Percentiles rank a stretch among this genome's conserved stretches.
phyloP scores from a whole-genome alignment of 2,797 vertebrate genomes.

The Eurystomus glaucurus region DNA sequence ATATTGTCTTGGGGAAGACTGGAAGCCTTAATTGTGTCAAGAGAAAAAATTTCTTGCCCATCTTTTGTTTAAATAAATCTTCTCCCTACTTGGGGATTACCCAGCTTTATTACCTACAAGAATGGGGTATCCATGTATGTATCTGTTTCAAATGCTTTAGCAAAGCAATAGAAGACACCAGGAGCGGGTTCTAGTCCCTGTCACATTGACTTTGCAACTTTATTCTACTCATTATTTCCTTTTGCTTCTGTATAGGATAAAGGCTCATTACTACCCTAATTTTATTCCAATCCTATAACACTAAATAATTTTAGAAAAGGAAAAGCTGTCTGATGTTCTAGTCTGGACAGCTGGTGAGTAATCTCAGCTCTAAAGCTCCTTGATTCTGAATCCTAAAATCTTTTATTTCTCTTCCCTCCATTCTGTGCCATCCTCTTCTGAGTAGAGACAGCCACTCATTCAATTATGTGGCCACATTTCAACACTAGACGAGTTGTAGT shows the following conservation, averaged over 20 bases:
- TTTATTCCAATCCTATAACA: background rate
- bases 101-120: background rate
- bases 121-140: background rate
- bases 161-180: background rate
- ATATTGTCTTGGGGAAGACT: background rate
- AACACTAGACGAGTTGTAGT: background rate
- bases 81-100: rapidly evolving
- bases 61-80: background rate
- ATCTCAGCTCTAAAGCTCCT: background rate
- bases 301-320: background rate
- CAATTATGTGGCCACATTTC: background rate
- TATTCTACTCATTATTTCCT: background rate
- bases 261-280: background rate
- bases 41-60: background rate
- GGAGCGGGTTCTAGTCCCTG: background rate
- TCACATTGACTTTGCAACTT: background rate
- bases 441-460: background rate
- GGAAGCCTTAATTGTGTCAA: background rate
- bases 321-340: background rate
- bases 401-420: background rate
- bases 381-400: background rate
- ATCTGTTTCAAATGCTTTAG: background rate
- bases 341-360: background rate
- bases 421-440: background rate
- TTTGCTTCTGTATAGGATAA: background rate